Base-by-base conservation (phyloP, 2,888 invertebrate species). In the Ommatoiulus sabulosus region DNA sequence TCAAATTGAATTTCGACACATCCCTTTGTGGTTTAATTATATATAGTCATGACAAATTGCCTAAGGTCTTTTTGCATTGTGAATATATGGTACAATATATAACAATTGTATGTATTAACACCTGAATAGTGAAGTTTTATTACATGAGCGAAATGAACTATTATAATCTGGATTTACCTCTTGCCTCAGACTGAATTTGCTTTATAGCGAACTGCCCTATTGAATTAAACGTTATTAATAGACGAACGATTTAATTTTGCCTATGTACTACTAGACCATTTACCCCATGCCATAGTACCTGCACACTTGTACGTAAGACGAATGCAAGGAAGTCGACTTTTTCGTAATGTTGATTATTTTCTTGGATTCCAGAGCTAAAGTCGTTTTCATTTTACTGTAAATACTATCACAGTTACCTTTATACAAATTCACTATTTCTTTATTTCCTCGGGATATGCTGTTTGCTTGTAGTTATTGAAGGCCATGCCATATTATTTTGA, bases 261-360 rank as follows among this genome's bases (percentile, higher is more conserved):
- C 17, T n/a, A 35, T 35, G 35, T 35, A 35, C 35, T 35, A 52
- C 17, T 80, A 35, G 80, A 80, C 35, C 35, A 80, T 80, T 80
- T 35, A 80, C 80, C 80, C 80, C 24, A 3, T 80, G 80, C 80
- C 35, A 80, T 80, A 35, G 80, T 80, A 80, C 80, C 80, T 80
- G 80, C 80, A 80, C 80, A 80, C 35, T 12, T 80, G 80, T 24
- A 80, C 80, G 80, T 80, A 35, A 80, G 10, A 43, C 7, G 24
- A n/a, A 80, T 80, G 72, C 7, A 12, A 72, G 8, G 72, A 20
- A 7, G 5, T 63, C n/a, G 20, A 5, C 20, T 20, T 63, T 63
- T n/a, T 6, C 20, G 20, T 63, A 20, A 63, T 63, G n/a, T 63
- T 20, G 63, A 20, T 24, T 20, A 7, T 72, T 72, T 72, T 5